Conservation (phyloP, 2,113 vertebrate genomes). For the Saguinus imperator region DNA sequence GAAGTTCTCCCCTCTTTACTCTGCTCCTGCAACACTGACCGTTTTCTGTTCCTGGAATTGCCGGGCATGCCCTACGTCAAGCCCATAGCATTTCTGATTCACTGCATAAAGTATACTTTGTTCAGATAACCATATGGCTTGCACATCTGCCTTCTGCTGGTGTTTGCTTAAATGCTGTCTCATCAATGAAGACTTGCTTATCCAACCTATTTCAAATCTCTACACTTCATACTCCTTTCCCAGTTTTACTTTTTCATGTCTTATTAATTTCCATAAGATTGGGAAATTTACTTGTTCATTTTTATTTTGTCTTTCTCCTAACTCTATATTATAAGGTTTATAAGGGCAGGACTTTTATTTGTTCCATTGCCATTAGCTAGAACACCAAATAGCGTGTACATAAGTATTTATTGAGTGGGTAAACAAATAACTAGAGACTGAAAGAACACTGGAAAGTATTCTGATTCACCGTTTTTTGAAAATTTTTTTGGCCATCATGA, state of each 20-base stretch:
- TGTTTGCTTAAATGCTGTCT: neutral
- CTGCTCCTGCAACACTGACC: neutral
- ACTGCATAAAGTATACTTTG: neutral
- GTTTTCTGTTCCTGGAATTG: neutral
- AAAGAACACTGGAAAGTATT: neutral
- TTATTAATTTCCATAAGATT: neutral
- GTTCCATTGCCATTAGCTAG: neutral
- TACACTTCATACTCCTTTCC: neutral
- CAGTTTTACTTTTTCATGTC: neutral
- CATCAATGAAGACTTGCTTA: neutral
- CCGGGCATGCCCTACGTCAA: neutral
- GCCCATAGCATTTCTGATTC: neutral
- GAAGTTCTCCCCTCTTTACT: neutral
- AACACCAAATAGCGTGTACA: neutral
- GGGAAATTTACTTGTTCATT: neutral
- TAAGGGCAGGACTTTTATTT: neutral
- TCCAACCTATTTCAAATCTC: neutral
- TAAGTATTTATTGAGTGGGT: constrained; percentile 18
- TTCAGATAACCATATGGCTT: neutral
- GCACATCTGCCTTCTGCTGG: neutral
- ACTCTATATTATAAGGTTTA: neutral
- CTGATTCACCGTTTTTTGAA: neutral
- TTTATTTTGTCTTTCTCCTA: constrained; percentile 31
- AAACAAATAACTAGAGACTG: neutral
- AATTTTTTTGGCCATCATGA: neutral